phyloP scores from a whole-genome alignment of 2,888 invertebrate genomes.

The Lamellibrachia columna region DNA sequence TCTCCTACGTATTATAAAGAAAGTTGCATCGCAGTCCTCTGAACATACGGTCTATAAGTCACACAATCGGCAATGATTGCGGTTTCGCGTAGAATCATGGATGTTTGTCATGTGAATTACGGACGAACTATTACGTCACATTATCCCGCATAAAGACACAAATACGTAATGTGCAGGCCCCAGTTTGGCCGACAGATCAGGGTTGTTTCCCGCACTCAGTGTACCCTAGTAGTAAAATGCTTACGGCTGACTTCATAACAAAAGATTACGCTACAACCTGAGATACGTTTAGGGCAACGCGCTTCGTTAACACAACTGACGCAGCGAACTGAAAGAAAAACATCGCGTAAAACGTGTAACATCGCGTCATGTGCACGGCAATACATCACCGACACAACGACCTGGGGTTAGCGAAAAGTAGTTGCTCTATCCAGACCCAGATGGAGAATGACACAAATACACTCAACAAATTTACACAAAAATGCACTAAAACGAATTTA shows the following conservation, averaged over 20 bases:
- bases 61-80: too few relatives aligned
- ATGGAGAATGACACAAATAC: not conserved
- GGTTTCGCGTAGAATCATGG: too few relatives aligned
- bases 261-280: not conserved
- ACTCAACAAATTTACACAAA: not conserved
- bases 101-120: too few relatives aligned
- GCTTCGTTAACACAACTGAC: not conserved
- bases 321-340: too few relatives aligned
- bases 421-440: not conserved
- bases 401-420: not conserved
- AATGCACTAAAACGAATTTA: not conserved
- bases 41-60: too few relatives aligned
- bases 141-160: too few relatives aligned
- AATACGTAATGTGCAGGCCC: not conserved
- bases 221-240: not conserved
- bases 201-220: not conserved
- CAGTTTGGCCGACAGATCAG: not conserved
- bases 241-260: not conserved
- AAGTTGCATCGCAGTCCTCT: too few relatives aligned
- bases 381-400: not conserved
- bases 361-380: not conserved
- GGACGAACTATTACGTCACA: too few relatives aligned
- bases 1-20: too few relatives aligned
- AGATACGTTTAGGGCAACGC: not conserved
- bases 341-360: too few relatives aligned